These are phyloP conservation scores for Orientallactaga sibirica DNA, from an alignment of 2,797 vertebrate species.

Conservation along the genomic window DNA sequence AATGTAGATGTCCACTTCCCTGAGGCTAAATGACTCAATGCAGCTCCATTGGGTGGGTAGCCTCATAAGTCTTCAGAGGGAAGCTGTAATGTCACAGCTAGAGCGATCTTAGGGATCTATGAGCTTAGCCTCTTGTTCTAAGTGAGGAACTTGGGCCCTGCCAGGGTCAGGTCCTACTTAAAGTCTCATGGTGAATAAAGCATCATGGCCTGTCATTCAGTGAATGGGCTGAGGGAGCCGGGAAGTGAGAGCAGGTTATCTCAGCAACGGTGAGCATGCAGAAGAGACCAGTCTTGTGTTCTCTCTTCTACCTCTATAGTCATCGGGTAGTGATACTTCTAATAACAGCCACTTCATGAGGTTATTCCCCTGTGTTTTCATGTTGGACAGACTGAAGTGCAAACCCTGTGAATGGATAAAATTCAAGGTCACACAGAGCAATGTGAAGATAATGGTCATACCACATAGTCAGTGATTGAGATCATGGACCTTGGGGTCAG, in stretches of 20 bases:
- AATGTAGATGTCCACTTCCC: slow-evolving; percentile 46
- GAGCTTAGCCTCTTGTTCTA: neutral
- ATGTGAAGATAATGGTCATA: neutral
- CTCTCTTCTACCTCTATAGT: neutral
- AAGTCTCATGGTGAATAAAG: neutral
- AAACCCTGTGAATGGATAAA: neutral
- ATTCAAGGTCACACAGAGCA: neutral
- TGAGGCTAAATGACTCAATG: slow-evolving; percentile 54
- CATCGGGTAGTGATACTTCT: neutral
- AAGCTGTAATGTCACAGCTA: neutral
- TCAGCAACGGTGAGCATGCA: neutral
- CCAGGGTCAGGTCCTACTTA: neutral
- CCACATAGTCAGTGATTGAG: neutral
- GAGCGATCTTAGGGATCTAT: neutral
- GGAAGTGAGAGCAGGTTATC: neutral
- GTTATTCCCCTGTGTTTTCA: neutral
- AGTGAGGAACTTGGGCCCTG: neutral
- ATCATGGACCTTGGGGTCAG: neutral
- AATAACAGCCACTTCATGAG: neutral
- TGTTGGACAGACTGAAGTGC: neutral
- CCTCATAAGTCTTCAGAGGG: neutral
- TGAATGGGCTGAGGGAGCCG: neutral
- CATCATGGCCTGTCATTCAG: neutral
- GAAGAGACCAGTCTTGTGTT: neutral
- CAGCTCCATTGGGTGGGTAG: neutral